Conservation (phyloP, 2,888 invertebrate species). For the Nephrotoma guestfalica region DNA sequence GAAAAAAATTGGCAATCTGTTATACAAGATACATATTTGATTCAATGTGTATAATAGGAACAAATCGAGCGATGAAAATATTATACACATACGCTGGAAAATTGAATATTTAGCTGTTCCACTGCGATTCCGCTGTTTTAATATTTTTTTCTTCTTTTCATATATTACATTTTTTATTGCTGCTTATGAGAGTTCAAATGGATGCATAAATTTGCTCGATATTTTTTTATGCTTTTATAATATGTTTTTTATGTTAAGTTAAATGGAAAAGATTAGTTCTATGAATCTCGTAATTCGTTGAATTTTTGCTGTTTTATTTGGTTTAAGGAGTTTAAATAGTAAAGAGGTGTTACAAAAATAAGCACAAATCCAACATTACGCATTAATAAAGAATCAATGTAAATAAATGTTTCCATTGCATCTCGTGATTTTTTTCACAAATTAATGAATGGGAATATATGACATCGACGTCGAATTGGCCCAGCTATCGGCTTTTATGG, state of each 20-base stretch:
- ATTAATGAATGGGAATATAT: too few species aligned
- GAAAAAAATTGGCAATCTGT: neutral
- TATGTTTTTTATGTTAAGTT: neutral
- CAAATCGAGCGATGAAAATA: conserved; percentile 1
- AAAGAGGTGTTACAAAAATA: neutral
- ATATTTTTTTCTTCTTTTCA: neutral
- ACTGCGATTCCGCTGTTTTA: neutral
- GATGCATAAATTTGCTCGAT: neutral
- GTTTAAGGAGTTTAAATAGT: neutral
- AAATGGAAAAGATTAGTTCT: neutral
- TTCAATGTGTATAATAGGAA: neutral
- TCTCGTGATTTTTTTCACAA: too few species aligned
- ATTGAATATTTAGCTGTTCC: conserved; percentile 2
- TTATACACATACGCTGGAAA: neutral
- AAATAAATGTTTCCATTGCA: too few species aligned
- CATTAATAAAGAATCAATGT: too few species aligned
- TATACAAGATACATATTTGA: neutral
- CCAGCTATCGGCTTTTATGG: too few species aligned
- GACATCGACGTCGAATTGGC: too few species aligned
- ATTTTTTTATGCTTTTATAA: neutral
- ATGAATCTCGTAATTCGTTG: neutral
- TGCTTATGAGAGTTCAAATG: neutral
- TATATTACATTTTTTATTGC: neutral
- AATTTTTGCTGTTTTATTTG: neutral
- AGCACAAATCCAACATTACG: too few species aligned